Conservation (phyloP, 2,797 vertebrate species). For the Halcyon leucocephala region DNA sequence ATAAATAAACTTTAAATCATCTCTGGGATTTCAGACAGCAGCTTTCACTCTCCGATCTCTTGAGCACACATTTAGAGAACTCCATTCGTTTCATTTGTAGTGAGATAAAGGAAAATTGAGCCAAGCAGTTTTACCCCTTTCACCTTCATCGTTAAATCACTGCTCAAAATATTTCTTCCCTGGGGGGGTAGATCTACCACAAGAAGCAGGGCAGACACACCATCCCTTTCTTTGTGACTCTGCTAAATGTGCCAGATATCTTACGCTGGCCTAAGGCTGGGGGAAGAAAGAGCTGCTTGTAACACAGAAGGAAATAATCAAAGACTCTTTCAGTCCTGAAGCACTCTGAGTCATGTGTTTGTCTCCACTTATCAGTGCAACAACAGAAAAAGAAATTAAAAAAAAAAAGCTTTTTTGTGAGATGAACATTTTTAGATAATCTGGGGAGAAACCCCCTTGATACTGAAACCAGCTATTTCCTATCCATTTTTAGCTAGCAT, state of each 20-base stretch:
- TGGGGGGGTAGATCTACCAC: background rate
- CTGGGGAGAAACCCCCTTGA: background rate
- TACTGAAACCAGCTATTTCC: background rate
- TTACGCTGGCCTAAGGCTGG: background rate
- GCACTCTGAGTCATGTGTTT: background rate
- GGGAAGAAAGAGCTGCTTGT: background rate
- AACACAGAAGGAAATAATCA: background rate
- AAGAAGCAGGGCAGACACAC: background rate
- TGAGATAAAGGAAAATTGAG: background rate
- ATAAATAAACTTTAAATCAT: background rate
- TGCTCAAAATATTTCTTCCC: background rate
- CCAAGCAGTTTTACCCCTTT: background rate
- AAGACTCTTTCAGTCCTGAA: background rate
- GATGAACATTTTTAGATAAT: background rate
- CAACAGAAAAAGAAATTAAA: background rate
- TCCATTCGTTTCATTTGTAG: conserved; percentile 10
- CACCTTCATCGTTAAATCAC: background rate
- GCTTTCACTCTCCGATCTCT: background rate
- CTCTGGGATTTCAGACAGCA: background rate
- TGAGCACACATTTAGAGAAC: background rate
- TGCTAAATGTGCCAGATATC: background rate
- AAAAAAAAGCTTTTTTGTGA: background rate
- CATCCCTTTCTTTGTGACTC: background rate
- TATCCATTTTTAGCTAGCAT: background rate
- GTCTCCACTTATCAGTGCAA: background rate